Conservation (phyloP, 2,888 invertebrate species). For the Eupithecia centaureata region DNA sequence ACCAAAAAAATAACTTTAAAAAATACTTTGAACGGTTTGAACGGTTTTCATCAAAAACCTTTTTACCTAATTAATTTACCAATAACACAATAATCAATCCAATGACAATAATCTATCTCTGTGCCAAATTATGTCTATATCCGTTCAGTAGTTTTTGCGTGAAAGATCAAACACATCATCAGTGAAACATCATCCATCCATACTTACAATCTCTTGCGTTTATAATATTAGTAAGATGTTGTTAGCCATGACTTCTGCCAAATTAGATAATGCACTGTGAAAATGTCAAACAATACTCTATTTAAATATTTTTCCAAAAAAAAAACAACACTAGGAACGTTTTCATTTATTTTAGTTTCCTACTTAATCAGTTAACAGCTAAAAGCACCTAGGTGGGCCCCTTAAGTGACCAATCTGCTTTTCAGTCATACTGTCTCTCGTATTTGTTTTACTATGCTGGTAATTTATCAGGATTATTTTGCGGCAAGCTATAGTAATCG, state of each 20-base stretch:
- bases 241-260: not conserved
- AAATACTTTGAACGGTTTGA: too few relatives aligned
- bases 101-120: too few relatives aligned
- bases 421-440: not conserved
- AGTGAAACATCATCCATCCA: too few relatives aligned
- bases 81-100: too few relatives aligned
- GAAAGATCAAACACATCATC: too few relatives aligned
- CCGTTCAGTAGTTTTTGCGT: too few relatives aligned
- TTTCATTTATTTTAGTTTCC: not conserved
- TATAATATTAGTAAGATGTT: too few relatives aligned
- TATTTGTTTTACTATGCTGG: slow-evolving; percentile 46
- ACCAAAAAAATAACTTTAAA: too few relatives aligned
- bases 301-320: not conserved
- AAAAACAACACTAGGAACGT: not conserved
- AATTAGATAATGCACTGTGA: not conserved
- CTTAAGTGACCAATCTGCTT: not conserved
- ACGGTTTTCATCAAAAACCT: too few relatives aligned
- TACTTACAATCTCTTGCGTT: too few relatives aligned
- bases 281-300: not conserved
- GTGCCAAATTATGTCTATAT: too few relatives aligned
- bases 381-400: not conserved
- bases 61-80: too few relatives aligned
- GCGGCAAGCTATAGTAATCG: slow-evolving; percentile 79
- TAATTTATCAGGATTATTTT: slow-evolving; percentile 84
- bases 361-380: not conserved